Percentiles rank a stretch among this genome's conserved stretches.
Evolutionary conservation across 35 echinoderm and acorn worm genomes (phyloP).

Genomic region (Hemicentrotus pulcherrimus): DNA sequence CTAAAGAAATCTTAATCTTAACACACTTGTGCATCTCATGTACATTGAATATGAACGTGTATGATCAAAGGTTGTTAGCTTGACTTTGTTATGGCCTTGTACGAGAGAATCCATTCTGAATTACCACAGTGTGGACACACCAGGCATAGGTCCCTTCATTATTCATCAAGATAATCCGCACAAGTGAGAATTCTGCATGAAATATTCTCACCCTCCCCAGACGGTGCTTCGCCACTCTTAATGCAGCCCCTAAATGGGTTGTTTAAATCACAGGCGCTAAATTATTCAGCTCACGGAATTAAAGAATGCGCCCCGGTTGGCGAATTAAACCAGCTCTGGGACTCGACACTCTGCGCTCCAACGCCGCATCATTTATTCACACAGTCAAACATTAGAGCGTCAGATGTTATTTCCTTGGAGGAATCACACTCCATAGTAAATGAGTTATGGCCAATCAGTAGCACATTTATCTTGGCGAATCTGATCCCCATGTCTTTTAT

Average conservation of each 20-base stretch:
- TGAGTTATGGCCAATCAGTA: slow-evolving; percentile 40
- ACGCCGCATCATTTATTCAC: slow-evolving; percentile 41
- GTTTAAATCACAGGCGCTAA: slow-evolving; percentile 42
- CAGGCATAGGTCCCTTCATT: not conserved
- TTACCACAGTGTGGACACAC: not conserved
- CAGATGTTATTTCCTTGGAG: slow-evolving; percentile 48
- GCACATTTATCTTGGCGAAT: slow-evolving; percentile 34
- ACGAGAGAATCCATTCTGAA: not conserved
- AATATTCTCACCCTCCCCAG: slow-evolving; percentile 29
- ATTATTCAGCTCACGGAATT: slow-evolving; percentile 15
- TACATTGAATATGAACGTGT: too few species aligned
- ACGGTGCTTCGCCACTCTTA: slow-evolving; percentile 30
- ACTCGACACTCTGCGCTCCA: not conserved
- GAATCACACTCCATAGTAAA: slow-evolving; percentile 41
- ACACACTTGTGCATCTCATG: too few species aligned
- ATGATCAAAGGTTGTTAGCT: too few species aligned
- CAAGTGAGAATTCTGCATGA: slow-evolving; percentile 13
- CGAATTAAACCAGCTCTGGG: slow-evolving; percentile 31
- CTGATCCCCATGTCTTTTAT: slow-evolving; percentile 51
- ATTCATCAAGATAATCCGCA: slow-evolving; percentile 23
- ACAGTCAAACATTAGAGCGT: slow-evolving; percentile 40
- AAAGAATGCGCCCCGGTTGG: slow-evolving; percentile 31
- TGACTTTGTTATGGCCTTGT: too few species aligned
- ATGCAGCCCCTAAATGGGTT: slow-evolving; percentile 33
- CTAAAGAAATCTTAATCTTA: too few species aligned